Evolutionary conservation across 2,113 vertebrate genomes (phyloP), one percentile per base, ranked within the genome.

Genomic region (Grammomys surdaster): DNA sequence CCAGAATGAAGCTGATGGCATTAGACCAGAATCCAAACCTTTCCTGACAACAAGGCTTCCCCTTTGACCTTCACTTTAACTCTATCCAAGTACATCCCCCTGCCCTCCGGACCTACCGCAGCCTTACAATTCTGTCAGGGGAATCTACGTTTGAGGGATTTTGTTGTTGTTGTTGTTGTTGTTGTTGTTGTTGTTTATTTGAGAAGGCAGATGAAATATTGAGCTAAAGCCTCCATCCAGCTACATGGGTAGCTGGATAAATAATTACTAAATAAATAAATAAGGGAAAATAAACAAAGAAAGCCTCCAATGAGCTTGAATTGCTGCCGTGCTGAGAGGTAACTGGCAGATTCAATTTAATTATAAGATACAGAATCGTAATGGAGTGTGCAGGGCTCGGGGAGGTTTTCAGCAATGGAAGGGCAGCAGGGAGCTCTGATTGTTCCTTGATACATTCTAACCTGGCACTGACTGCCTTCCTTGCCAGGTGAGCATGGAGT

Each of bases 291-390:
- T 97, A 96, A 97, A 95, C 97, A 28, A 89, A 95, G 97, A 96
- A 96, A 94, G 43, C 95, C 94, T 97, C 91, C 69, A 96, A 97
- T 97, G 98, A 73, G 0, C 92, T 97, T 95, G 97, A 98, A 98
- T 97, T 96, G 98, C 97, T 95, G 95, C 94, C 96, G 0, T 98
- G 98, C 98, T 98, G 98, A 88, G 98, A 98, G 98, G 98, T 98
- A 98, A 98, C 97, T 51, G 51, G 97, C 98, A 98, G 98, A 98
- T 92, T 91, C 97, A 72, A 98, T 98, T 98, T 98, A 98, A 98
- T 98, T 98, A 98, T 91, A 97, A 93, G 84, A 97, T 24, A 77
- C 96, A 58, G 93, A 81, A 95, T 86, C 77, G 92, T 97, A 95
- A 98, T 97, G 98, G 96, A 5, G 70, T 93, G 93, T 67, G 97